phyloP scores from a whole-genome alignment of 1,140 invertebrate genomes.

The Achatina immaculata region DNA sequence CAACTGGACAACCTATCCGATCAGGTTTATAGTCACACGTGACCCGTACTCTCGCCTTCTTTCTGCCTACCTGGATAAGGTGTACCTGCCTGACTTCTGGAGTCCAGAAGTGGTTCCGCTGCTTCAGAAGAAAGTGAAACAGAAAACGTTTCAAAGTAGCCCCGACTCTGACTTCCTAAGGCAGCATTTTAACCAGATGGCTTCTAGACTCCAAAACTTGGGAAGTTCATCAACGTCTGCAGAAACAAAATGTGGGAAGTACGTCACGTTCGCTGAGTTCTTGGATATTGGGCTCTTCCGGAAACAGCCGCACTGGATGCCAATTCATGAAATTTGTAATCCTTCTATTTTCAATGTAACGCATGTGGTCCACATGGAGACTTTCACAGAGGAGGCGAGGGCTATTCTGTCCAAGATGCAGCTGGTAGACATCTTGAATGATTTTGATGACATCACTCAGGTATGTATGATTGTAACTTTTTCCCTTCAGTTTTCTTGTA shows the following conservation, averaged over 20 bases:
- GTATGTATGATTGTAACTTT: too few relatives aligned
- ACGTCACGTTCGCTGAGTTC: not conserved
- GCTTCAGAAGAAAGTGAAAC: too few relatives aligned
- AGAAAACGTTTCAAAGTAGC: too few relatives aligned
- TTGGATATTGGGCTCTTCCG: not conserved
- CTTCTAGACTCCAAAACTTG: not conserved
- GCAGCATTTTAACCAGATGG: not conserved
- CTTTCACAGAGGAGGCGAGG: not conserved
- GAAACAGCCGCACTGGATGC: not conserved
- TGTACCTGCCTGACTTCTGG: constrained; percentile 17
- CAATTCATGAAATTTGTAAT: constrained; percentile 1
- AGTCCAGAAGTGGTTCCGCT: not conserved
- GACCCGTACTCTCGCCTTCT: constrained; percentile 20
- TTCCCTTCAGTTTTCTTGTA: too few relatives aligned
- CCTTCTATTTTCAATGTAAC: not conserved
- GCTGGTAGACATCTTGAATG: not conserved
- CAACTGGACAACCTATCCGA: not conserved
- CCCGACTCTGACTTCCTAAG: not conserved
- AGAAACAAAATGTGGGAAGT: not conserved
- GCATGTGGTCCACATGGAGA: not conserved
- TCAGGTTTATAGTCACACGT: not conserved
- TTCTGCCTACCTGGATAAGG: too few relatives aligned
- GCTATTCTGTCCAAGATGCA: not conserved
- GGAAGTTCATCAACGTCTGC: not conserved
- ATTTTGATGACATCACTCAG: not conserved